A percentile compares a stretch with the other conserved stretches of the same genome.
These are phyloP conservation scores for Gymnothorax reevesii DNA, from an alignment of 2,797 vertebrate genomes.

Conservation along the genomic window DNA sequence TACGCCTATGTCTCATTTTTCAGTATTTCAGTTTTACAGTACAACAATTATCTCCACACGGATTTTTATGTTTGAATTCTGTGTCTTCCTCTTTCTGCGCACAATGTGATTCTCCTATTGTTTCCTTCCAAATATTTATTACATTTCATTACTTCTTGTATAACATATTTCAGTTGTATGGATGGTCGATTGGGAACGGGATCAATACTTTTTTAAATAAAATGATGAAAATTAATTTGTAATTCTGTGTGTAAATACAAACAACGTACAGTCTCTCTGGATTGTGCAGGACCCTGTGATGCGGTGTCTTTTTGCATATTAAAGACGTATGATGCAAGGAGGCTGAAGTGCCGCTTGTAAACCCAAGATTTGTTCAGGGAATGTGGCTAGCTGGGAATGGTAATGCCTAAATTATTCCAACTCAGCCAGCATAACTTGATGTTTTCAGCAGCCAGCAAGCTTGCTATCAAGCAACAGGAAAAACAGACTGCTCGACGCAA, in stretches of 20 bases:
- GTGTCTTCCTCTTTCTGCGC: background rate
- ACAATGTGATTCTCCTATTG: background rate
- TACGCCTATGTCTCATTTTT: conserved; percentile 2
- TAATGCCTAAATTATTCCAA: no score
- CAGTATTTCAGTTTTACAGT: background rate
- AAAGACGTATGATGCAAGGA: no score
- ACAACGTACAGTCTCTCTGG: background rate
- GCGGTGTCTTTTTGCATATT: no score
- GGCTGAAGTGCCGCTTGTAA: no score
- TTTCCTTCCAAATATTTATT: conserved; percentile 29
- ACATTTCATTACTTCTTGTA: conserved; percentile 2
- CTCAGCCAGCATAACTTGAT: no score
- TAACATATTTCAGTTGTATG: conserved; percentile 9
- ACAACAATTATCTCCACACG: background rate
- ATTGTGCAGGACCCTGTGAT: background rate
- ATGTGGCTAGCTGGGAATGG: no score
- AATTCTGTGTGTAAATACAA: background rate
- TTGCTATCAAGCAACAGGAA: no score
- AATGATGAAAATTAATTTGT: background rate
- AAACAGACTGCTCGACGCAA: no score
- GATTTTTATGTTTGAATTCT: conserved; percentile 3
- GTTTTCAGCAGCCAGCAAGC: no score
- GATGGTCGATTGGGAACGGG: conserved; percentile 8
- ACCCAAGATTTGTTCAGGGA: no score
- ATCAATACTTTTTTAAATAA: conserved; percentile 19